These are phyloP conservation scores for Ictalurus furcatus DNA, from an alignment of 2,113 vertebrate species.

Conservation along the genomic window DNA sequence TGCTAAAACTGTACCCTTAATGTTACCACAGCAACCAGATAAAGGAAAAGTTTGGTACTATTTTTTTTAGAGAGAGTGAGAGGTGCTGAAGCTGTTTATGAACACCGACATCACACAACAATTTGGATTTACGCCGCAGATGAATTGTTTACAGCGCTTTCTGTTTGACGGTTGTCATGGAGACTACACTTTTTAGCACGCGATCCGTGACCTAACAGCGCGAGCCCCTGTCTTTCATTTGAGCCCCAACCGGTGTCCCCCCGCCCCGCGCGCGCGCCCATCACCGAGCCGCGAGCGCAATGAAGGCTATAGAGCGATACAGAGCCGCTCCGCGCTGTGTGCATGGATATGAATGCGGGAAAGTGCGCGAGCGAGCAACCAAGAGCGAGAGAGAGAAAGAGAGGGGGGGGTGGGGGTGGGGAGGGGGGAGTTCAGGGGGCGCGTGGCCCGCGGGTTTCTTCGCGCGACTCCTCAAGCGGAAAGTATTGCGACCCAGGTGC, in stretches of 20 bases:
- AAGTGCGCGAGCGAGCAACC: not conserved
- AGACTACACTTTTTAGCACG: not conserved
- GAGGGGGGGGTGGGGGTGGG: slow-evolving; percentile 14
- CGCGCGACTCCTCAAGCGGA: slow-evolving; percentile 74
- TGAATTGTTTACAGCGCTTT: not conserved
- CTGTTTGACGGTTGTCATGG: not conserved
- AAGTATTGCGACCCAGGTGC: slow-evolving; percentile 81
- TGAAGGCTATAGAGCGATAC: not conserved
- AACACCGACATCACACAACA: not conserved
- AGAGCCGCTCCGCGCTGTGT: not conserved
- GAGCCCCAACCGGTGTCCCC: not conserved
- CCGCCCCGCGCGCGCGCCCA: not conserved
- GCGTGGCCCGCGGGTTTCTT: slow-evolving; percentile 67
- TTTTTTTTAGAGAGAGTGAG: not conserved
- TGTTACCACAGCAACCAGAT: not conserved
- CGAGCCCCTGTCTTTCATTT: slow-evolving; percentile 8
- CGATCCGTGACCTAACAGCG: not conserved
- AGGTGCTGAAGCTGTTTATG: not conserved
- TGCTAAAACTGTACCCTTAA: not conserved
- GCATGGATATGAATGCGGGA: slow-evolving; percentile 3
- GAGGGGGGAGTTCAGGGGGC: slow-evolving; percentile 62
- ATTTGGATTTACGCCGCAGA: not conserved
- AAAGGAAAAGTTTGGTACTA: not conserved
- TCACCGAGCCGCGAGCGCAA: not conserved
- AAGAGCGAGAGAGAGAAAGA: slow-evolving; percentile 47